Conservation (phyloP, 64 coral and sea anemone genomes). For the Montipora cactus region DNA sequence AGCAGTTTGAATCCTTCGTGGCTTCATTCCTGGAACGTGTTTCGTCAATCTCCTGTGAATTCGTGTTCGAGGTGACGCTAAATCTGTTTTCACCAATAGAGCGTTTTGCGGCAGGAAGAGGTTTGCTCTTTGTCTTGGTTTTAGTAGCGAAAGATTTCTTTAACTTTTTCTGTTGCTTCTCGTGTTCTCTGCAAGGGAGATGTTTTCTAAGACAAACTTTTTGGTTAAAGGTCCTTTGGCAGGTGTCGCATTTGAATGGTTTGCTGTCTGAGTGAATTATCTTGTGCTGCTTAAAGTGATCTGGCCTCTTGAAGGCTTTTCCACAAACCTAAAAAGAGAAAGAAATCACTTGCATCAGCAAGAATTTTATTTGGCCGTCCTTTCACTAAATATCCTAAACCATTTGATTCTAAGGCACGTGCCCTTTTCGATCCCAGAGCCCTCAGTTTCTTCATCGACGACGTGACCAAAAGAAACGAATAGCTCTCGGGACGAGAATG, state of each 20-base stretch:
- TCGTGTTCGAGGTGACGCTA: not conserved
- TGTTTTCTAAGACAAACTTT: constrained; percentile 45
- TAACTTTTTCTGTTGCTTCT: constrained; percentile 48
- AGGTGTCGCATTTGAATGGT: constrained; percentile 49
- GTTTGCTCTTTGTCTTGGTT: not conserved
- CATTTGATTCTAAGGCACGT: no score
- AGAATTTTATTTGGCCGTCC: not conserved
- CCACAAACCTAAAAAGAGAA: constrained; percentile 14
- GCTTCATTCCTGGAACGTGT: not conserved
- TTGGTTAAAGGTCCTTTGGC: constrained; percentile 47
- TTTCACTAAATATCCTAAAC: not conserved
- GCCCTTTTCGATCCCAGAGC: no score
- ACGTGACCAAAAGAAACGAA: no score
- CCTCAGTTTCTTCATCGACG: no score
- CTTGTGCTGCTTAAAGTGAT: constrained; percentile 53
- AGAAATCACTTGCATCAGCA: no score
- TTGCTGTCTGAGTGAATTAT: constrained; percentile 43
- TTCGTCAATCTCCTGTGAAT: not conserved
- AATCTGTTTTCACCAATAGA: not conserved
- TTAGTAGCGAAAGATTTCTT: not conserved
- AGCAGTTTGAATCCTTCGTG: not conserved
- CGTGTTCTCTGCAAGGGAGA: constrained; percentile 37
- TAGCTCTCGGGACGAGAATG: no score
- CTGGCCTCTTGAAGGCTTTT: constrained; percentile 43
- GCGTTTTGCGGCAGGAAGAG: not conserved